Conservation (phyloP, 2,113 vertebrate genomes). For the Limanda limanda region DNA sequence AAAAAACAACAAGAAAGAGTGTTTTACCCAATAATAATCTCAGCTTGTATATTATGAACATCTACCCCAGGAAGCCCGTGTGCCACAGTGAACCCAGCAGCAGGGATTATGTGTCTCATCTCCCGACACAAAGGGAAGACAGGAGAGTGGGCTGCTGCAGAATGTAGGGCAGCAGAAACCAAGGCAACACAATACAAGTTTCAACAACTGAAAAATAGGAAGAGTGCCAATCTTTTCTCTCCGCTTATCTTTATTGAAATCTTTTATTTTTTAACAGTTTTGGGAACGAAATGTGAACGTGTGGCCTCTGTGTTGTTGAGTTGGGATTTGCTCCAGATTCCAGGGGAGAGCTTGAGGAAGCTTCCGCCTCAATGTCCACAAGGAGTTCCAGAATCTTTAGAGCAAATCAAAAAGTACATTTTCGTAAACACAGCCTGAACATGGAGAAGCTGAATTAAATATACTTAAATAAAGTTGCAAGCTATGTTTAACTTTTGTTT, state of each 20-base stretch:
- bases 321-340: not conserved
- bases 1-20: constrained; percentile 1
- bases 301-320: not conserved
- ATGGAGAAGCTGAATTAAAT: no score
- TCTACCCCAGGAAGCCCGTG: constrained; percentile 38
- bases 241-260: not conserved
- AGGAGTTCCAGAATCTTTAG: not conserved
- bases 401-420: no score
- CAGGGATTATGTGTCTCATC: constrained; percentile 30
- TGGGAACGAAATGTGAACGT: not conserved
- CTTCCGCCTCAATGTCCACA: not conserved
- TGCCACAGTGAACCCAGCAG: constrained; percentile 49
- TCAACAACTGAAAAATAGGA: constrained; percentile 13
- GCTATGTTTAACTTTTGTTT: no score
- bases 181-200: constrained; percentile 7
- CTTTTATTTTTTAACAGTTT: not conserved
- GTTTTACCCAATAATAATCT: constrained; percentile 61
- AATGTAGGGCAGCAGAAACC: constrained; percentile 15
- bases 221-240: not conserved
- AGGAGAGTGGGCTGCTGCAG: constrained; percentile 16
- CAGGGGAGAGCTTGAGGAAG: not conserved
- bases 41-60: constrained; percentile 56
- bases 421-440: no score
- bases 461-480: no score
- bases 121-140: constrained; percentile 18